Evolutionary conservation across 1,140 invertebrate genomes (phyloP).

Genomic region (Lepidostoma basale): DNA sequence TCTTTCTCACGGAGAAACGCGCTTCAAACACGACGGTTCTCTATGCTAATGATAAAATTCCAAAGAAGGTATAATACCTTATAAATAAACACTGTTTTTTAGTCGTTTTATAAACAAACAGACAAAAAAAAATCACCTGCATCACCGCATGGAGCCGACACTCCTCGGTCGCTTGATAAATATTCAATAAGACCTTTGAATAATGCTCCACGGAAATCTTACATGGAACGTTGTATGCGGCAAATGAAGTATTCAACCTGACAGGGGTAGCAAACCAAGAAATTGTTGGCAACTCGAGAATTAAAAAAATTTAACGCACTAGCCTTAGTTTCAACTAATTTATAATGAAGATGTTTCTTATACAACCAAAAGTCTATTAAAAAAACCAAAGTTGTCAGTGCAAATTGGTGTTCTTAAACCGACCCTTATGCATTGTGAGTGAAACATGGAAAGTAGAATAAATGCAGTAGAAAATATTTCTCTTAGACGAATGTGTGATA

Average conservation of each 20-base stretch:
- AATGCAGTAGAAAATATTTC: no score
- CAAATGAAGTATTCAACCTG: slow-evolving; percentile 36
- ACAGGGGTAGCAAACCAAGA: not conserved
- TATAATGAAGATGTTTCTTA: no score
- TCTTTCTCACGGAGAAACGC: not conserved
- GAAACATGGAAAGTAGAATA: no score
- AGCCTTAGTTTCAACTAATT: no score
- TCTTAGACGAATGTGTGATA: no score
- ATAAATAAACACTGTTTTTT: slow-evolving; percentile 1
- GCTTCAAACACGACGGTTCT: not conserved
- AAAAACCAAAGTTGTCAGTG: no score
- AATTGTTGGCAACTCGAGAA: not conserved
- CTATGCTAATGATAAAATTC: not conserved
- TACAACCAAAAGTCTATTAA: no score
- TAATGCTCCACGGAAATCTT: slow-evolving; percentile 35
- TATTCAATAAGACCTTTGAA: slow-evolving; percentile 44
- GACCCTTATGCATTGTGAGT: no score
- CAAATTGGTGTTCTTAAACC: no score
- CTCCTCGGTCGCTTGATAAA: slow-evolving; percentile 38
- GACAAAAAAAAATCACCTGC: no score
- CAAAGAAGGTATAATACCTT: not conserved
- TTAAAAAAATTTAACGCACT: no score
- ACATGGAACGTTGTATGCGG: slow-evolving; percentile 30
- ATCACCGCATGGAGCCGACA: slow-evolving; percentile 8
- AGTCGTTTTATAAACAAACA: not conserved